Base-by-base conservation (phyloP, 64 coral and sea anemone genomes). In the Trachythela sp. region DNA sequence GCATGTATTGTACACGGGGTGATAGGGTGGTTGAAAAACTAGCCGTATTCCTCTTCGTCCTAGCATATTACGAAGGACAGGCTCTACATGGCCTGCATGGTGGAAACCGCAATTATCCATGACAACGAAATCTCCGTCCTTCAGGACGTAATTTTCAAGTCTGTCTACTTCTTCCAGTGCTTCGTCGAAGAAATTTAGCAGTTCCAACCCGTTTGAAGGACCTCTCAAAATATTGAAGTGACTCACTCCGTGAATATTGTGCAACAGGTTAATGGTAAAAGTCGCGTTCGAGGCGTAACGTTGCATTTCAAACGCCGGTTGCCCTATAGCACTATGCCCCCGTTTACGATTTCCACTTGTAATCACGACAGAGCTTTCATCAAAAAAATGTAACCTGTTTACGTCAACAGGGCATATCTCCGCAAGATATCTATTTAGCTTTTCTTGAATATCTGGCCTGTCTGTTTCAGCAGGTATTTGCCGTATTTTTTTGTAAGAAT, bases 51-150 rank as follows among this genome's bases (percentile, higher is more conserved):
- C 84, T 41, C 41, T 83, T 36, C 38, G 20, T 40, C 33, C 60
- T 18, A 93, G 49, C 88, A 93, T 90, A 80, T 89, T 83, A 86
- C 92, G 68, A 24, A 93, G 84, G 18, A 89, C 67, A 15, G 83
- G 84, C 54, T 93, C 84, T 15, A 86, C 48, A 45, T 87, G 92
- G 33, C 49, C 43, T n/a, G 35, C 88, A 30, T 94, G 88, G 39
- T 94, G 92, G 84, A 94, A 94, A 0, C 88, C 88, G 10, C 92
- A 94, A 32, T 90, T 94, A 35, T 94, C 88, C 70, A 94, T 84
- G 6, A 90, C 43, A 41, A 90, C 68, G 13, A 34, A 70, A 48
- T 94, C 77, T 18, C 88, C 88, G 20, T 42, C 13, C 84, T 90
- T 94, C 2, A 90, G 24, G 17, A 94, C 20, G 20, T 64, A 70